These are phyloP conservation scores for Tetramorium alpestre DNA, from an alignment of 1,140 invertebrate species.

Conservation along the genomic window DNA sequence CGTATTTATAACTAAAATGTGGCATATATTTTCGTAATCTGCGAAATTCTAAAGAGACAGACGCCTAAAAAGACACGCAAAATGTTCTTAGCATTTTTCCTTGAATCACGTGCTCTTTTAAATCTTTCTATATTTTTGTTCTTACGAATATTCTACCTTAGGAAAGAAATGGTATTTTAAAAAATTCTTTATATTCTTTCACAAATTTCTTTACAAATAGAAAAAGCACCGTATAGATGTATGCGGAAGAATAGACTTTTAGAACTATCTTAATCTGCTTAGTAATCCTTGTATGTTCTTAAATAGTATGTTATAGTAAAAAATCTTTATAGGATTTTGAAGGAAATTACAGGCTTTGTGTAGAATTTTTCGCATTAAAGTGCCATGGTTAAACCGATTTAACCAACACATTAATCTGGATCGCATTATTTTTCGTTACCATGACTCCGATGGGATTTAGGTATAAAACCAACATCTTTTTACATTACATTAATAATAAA, in stretches of 20 bases:
- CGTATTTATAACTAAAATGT: conserved; percentile 34
- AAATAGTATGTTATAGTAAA: neutral
- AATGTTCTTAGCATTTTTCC: neutral
- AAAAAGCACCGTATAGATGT: neutral
- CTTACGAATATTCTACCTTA: neutral
- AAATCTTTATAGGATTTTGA: neutral
- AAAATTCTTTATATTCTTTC: conserved; percentile 1
- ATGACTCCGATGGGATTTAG: neutral
- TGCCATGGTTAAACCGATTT: neutral
- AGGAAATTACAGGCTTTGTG: neutral
- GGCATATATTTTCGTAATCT: neutral
- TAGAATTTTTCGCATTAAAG: neutral
- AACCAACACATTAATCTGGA: neutral
- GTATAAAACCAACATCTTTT: neutral
- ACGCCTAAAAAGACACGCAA: neutral
- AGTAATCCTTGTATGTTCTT: neutral
- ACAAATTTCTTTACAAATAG: neutral
- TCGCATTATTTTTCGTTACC: conserved; percentile 13
- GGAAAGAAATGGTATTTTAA: neutral
- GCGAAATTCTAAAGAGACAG: neutral
- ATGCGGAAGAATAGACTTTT: neutral
- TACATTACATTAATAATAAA: conserved; percentile 13
- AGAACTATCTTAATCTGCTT: neutral
- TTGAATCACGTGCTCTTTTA: neutral
- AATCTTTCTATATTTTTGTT: neutral